Conservation (phyloP, 2,888 invertebrate genomes). For the Biston stratarius region DNA sequence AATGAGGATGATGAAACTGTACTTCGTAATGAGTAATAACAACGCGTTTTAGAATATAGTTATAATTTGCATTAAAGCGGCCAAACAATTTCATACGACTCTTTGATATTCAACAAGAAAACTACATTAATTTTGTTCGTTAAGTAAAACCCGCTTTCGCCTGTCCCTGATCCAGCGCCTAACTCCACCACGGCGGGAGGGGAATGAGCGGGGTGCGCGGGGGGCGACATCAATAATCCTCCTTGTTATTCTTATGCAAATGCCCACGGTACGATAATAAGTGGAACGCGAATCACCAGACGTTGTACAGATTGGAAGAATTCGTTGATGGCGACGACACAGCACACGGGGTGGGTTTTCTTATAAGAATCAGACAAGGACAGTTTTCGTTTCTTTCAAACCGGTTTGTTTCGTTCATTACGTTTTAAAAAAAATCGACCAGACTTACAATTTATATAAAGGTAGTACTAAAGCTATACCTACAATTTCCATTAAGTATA, state of each 20-base stretch:
- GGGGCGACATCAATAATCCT: conserved; percentile 83
- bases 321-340: conserved; percentile 65
- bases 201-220: conserved; percentile 45
- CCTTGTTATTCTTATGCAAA: conserved; percentile 86
- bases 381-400: neutral
- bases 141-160: conserved; percentile 33
- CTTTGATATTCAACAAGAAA: too few relatives aligned
- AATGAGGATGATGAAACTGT: too few relatives aligned
- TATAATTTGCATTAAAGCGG: too few relatives aligned
- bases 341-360: conserved; percentile 32
- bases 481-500: too few relatives aligned
- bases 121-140: too few relatives aligned
- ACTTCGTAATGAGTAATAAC: too few relatives aligned
- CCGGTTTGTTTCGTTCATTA: too few relatives aligned
- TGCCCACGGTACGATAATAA: conserved; percentile 83
- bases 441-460: too few relatives aligned
- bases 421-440: too few relatives aligned
- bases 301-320: conserved; percentile 83
- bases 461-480: too few relatives aligned
- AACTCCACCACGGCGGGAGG: conserved; percentile 39
- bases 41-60: too few relatives aligned
- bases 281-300: conserved; percentile 84
- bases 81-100: too few relatives aligned
- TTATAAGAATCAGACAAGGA: conserved; percentile 1
- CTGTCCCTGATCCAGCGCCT: conserved; percentile 26